Conservation (phyloP, 2,888 invertebrate genomes). For the Steinernema hermaphroditum region DNA sequence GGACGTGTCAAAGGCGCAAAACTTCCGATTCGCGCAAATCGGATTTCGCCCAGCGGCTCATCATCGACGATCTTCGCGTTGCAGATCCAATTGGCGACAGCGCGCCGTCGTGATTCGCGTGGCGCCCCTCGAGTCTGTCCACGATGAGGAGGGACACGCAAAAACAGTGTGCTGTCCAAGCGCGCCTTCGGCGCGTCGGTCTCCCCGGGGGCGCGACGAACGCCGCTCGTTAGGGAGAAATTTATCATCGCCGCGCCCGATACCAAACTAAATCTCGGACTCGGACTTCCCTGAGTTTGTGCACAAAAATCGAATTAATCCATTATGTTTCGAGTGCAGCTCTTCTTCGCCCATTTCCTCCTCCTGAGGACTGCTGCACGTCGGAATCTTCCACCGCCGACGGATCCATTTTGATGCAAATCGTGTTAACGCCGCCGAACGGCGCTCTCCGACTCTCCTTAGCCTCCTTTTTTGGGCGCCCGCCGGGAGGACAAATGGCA, state of each 20-base stretch:
- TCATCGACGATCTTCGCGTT: no score
- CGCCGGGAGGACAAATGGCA: conserved; percentile 6
- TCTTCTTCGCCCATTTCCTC: no score
- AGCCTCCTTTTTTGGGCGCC: neutral
- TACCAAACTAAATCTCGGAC: conserved; percentile 20
- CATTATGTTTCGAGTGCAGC: neutral
- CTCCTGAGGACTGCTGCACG: no score
- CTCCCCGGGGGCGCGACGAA: conserved; percentile 22
- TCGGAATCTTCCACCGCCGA: neutral
- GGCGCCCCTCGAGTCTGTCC: conserved; percentile 1
- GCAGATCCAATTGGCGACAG: no score
- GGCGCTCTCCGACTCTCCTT: neutral
- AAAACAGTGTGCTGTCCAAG: conserved; percentile 14
- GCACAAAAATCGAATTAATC: neutral
- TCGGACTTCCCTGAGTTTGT: neutral
- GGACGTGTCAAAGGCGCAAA: no score
- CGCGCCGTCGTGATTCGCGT: neutral
- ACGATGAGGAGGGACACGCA: neutral
- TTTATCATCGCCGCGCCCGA: conserved; percentile 7
- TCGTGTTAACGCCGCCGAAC: conserved; percentile 3
- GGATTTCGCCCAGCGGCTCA: no score
- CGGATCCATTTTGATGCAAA: conserved; percentile 22
- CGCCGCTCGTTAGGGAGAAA: conserved; percentile 26
- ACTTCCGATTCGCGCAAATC: no score
- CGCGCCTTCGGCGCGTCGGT: neutral